These are phyloP conservation scores for Catajapyx aquilonaris DNA, from an alignment of 1,140 invertebrate species.

Conservation along the genomic window DNA sequence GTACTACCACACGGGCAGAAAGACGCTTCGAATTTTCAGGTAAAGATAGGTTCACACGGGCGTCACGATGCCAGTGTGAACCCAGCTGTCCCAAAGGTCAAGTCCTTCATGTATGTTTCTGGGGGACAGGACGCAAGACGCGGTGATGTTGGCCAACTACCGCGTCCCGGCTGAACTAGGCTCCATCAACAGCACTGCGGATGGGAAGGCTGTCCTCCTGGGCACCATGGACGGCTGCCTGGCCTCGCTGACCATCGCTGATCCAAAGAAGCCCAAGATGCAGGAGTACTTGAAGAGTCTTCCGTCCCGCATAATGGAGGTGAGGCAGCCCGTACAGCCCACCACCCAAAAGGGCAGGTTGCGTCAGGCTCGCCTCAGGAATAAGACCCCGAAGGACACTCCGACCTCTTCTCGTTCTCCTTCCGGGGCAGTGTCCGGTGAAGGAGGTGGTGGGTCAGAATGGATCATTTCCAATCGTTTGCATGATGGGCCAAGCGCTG, in stretches of 20 bases:
- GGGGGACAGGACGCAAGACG: slow-evolving; percentile 64
- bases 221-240: slow-evolving; percentile 86
- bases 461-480: too few relatives aligned
- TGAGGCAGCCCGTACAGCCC: slow-evolving; percentile 13
- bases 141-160: slow-evolving; percentile 78
- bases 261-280: slow-evolving; percentile 36
- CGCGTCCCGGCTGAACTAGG: slow-evolving; percentile 77
- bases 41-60: too few relatives aligned
- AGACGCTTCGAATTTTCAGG: slow-evolving; percentile 80
- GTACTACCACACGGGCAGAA: slow-evolving; percentile 87
- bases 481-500: too few relatives aligned
- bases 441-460: too few relatives aligned
- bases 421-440: too few relatives aligned
- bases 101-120: too few relatives aligned
- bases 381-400: too few relatives aligned
- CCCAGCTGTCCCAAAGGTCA: too few relatives aligned
- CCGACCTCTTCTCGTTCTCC: too few relatives aligned
- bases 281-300: slow-evolving; percentile 38
- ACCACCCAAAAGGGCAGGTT: not conserved
- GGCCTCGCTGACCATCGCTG: slow-evolving; percentile 73
- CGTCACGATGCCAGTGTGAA: too few relatives aligned
- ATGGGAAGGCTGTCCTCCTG: slow-evolving; percentile 57
- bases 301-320: slow-evolving; percentile 47
- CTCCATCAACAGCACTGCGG: slow-evolving; percentile 57
- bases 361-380: too few relatives aligned